A percentile compares a stretch with the other conserved stretches of the same genome.
These are phyloP conservation scores for Eriocheir sinensis DNA, from an alignment of 1,140 invertebrate genomes.

Conservation along the genomic window DNA sequence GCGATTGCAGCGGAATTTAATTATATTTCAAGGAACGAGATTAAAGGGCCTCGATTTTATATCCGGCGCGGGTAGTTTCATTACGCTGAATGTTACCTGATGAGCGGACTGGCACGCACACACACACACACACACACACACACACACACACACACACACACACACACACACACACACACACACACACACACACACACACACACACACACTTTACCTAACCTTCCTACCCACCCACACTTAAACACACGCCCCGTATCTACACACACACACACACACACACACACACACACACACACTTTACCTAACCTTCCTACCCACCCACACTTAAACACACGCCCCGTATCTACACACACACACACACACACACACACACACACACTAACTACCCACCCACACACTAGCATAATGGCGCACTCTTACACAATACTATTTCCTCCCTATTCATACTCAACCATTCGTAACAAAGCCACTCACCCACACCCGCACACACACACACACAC, in stretches of 20 bases:
- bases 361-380: constrained; percentile 19
- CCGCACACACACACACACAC: background rate
- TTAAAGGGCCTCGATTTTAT: background rate
- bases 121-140: constrained; percentile 48
- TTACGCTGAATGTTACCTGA: background rate
- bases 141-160: constrained; percentile 43
- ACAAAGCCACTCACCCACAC: background rate
- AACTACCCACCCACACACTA: no score
- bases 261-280: no score
- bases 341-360: constrained; percentile 42
- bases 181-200: no score
- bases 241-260: background rate
- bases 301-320: no score
- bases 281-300: background rate
- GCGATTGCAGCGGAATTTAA: background rate
- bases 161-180: background rate
- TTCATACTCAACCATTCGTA: background rate
- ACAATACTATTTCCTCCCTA: background rate
- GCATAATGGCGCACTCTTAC: background rate
- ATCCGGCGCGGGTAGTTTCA: background rate
- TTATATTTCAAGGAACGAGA: background rate
- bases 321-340: constrained; percentile 38
- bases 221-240: constrained; percentile 29
- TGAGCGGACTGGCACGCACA: no score
- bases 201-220: no score